Evolutionary conservation across 2,888 invertebrate genomes (phyloP).

Genomic region (Xestia xanthographa): DNA sequence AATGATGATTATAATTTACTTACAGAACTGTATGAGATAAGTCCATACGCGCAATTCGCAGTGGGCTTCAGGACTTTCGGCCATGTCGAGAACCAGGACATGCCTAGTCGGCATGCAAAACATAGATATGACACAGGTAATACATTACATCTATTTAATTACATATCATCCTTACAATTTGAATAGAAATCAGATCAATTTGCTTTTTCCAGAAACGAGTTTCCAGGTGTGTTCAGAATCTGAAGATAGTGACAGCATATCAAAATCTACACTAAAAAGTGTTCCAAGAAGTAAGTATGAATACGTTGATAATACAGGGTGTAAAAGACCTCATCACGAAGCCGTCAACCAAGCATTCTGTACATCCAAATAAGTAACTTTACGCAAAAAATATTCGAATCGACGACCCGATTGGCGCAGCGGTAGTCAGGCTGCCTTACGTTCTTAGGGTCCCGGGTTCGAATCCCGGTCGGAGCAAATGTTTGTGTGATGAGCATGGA

Average conservation of each 20-base stretch:
- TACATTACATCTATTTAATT: background rate
- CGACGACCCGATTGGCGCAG: no score
- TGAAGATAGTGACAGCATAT: constrained; percentile 89
- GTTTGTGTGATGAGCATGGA: no score
- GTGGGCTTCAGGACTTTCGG: constrained; percentile 89
- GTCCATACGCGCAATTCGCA: constrained; percentile 89
- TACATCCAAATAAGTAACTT: no score
- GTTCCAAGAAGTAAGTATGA: constrained; percentile 86
- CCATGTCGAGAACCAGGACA: constrained; percentile 87
- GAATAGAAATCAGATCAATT: no score
- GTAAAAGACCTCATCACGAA: no score
- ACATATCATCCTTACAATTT: no score
- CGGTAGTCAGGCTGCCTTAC: no score
- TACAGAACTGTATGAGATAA: constrained; percentile 88
- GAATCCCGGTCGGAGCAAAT: no score
- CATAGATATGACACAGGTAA: constrained; percentile 86
- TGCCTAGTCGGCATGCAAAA: constrained; percentile 83
- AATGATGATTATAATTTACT: constrained; percentile 26
- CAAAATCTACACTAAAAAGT: constrained; percentile 87
- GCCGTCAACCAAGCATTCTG: no score
- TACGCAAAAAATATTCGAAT: no score
- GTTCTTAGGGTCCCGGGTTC: no score
- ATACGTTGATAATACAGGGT: no score
- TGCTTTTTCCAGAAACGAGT: constrained; percentile 85
- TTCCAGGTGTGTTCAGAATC: constrained; percentile 89